Evolutionary conservation across 2,113 vertebrate species (phyloP).

Genomic region (Megatriorchis doriae): DNA sequence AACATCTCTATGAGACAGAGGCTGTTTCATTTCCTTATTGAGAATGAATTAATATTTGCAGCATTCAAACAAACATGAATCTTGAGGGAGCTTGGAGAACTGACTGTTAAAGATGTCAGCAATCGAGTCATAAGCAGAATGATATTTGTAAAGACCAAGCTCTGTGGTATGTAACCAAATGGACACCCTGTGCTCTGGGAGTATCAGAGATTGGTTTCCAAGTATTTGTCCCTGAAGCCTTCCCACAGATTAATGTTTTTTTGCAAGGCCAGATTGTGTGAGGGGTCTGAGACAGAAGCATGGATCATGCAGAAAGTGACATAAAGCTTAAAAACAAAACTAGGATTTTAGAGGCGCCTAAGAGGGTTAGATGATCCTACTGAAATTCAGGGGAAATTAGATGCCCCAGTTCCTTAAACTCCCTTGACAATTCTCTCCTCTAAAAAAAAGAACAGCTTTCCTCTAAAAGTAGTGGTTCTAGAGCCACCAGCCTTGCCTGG

Average conservation of each 20-base stretch:
- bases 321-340: not conserved
- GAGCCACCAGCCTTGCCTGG: not conserved
- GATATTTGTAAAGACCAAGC: not conserved
- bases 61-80: not conserved
- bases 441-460: not conserved
- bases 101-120: not conserved
- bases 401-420: not conserved
- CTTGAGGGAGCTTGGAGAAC: not conserved
- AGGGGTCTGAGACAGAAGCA: not conserved
- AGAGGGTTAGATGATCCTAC: not conserved
- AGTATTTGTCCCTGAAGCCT: not conserved
- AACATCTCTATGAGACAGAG: not conserved
- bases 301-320: not conserved
- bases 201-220: not conserved
- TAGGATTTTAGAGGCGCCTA: not conserved
- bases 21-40: slow-evolving; percentile 27
- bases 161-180: not conserved
- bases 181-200: not conserved
- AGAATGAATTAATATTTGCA: slow-evolving; percentile 4
- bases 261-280: not conserved
- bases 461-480: not conserved
- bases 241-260: not conserved
- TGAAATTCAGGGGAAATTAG: not conserved
- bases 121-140: not conserved
- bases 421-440: not conserved